Evolutionary conservation across 2,797 vertebrate species (phyloP), one percentile per base, ranked within the genome.

Genomic region (Lycodopsis pacificus): DNA sequence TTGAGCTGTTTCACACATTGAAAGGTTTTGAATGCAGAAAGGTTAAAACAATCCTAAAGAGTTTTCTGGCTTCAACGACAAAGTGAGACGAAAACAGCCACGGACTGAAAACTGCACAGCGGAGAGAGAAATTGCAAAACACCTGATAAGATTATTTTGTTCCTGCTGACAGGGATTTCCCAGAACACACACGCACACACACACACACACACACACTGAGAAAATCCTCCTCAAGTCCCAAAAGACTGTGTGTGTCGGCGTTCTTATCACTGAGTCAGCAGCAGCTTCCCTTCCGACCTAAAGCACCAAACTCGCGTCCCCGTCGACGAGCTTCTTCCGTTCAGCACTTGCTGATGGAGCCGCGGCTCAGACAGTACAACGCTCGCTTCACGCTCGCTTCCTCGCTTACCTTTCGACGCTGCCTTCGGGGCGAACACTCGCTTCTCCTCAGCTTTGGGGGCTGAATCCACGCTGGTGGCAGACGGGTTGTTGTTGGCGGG

Each of bases 391-490:
- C 40, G 2, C 30, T 1, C 5, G 5, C 32, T 34, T 32, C 57
- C 10, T 40, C 4, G 0, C 19, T 86, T 81, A 99, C 98, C 98
- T 98, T 97, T 98, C 71, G 97, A 97, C n/a, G 97, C 94, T 2
- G 93, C 95, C 74, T 95, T 97, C 5, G 96, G 93, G 0, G 86
- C 93, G 0, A 91, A 95, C 12, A 86, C 88, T 80, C 95, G 95
- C 82, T 94, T 97, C 82, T 97, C 97, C 77, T 97, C 97, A 2
- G 92, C 71, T 82, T 95, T 97, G 53, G 92, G 68, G 0, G 92
- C 93, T 0, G 93, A 91, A 34, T 96, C 96, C 2, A 96, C 92
- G 3, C 91, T 86, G 15, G 94, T 93, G 11, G 77, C 38, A 10
- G 93, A 89, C 0, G 93, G 73, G 22, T 91, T 95, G 89, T 95